Evolutionary conservation across 2,888 invertebrate genomes (phyloP).

Genomic region (Cephus spinipes): DNA sequence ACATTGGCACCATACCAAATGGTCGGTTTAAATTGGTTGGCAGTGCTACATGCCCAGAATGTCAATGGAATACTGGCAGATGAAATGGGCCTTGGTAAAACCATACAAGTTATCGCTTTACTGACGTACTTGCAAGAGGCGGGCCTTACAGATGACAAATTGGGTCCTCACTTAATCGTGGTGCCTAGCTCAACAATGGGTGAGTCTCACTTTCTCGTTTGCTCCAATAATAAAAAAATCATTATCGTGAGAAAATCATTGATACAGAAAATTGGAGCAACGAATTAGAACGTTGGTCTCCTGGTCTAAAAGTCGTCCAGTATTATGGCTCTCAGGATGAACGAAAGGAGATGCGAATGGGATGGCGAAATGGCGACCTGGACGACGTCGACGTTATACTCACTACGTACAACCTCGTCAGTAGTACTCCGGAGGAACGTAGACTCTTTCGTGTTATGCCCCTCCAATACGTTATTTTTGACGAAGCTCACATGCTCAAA

Average conservation of each 20-base stretch:
- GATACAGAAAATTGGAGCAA: conserved; percentile 84
- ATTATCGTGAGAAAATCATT: neutral
- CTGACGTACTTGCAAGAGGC: conserved; percentile 89
- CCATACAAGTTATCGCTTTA: conserved; percentile 93
- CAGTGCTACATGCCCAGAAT: conserved; percentile 87
- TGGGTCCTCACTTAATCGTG: conserved; percentile 89
- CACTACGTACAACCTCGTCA: conserved; percentile 89
- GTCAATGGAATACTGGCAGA: conserved; percentile 96
- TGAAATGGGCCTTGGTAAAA: conserved; percentile 97
- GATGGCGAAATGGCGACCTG: conserved; percentile 79
- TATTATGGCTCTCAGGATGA: conserved; percentile 93
- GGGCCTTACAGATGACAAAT: conserved; percentile 69
- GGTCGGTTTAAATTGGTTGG: conserved; percentile 93
- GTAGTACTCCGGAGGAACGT: conserved; percentile 88
- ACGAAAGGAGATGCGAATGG: conserved; percentile 79
- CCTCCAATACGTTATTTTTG: conserved; percentile 94
- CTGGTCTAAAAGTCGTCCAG: conserved; percentile 80
- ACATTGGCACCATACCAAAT: conserved; percentile 88
- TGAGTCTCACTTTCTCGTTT: conserved; percentile 55
- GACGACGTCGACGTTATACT: conserved; percentile 85
- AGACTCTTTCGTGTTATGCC: conserved; percentile 90
- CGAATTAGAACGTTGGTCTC: conserved; percentile 85
- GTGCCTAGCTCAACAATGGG: conserved; percentile 97
- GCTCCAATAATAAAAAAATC: neutral
- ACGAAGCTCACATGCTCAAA: conserved; percentile 98